phyloP scores from a whole-genome alignment of 2,888 invertebrate genomes.

The Strigamia crassipes region DNA sequence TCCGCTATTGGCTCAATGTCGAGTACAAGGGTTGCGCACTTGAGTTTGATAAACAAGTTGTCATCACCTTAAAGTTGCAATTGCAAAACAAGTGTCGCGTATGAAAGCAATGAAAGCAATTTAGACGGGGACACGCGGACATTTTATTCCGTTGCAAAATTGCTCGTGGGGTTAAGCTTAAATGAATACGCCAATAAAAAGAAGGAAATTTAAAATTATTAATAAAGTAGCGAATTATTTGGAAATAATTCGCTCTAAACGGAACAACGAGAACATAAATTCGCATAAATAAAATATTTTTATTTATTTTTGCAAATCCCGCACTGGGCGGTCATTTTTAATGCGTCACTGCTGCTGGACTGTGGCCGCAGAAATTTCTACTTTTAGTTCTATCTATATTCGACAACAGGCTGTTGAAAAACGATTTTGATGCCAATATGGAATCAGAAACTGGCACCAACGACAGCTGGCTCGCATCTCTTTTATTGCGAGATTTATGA shows the following conservation, averaged over 20 bases:
- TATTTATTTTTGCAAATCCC: no score
- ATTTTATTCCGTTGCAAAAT: neutral
- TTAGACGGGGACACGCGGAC: neutral
- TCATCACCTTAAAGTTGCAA: neutral
- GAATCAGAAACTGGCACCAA: neutral
- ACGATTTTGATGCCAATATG: neutral
- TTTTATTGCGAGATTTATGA: slow-evolving; percentile 1
- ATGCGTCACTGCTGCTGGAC: no score
- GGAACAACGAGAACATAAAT: no score
- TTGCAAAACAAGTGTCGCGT: neutral
- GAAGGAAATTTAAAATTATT: neutral
- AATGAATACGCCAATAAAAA: neutral
- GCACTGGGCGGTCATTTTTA: no score
- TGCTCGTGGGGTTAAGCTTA: neutral
- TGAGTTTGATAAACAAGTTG: neutral
- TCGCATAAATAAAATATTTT: no score
- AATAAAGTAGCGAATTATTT: no score
- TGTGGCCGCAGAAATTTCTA: no score
- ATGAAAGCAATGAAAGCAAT: neutral
- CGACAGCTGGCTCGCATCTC: neutral
- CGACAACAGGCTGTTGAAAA: neutral
- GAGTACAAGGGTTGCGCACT: no score
- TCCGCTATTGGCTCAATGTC: no score
- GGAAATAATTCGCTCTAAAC: no score
- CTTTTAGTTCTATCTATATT: no score